Conservation (phyloP, 1,140 invertebrate genomes). For the Globodera rostochiensis region DNA sequence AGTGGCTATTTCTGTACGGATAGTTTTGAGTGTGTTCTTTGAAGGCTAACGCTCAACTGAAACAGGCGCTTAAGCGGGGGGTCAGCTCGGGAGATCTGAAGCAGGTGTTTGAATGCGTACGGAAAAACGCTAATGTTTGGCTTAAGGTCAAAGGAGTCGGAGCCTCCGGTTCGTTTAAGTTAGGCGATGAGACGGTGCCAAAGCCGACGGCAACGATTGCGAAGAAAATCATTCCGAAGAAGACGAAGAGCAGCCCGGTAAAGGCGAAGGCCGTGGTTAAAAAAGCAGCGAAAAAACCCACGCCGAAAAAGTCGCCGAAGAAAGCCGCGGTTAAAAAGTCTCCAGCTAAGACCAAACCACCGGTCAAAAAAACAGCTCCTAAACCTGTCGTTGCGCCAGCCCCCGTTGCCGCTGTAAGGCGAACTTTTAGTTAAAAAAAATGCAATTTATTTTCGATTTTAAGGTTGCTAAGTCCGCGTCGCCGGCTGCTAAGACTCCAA, state of each 20-base stretch:
- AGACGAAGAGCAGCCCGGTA: too few relatives aligned
- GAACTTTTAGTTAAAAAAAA: neutral
- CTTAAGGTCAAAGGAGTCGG: constrained; percentile 50
- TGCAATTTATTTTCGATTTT: neutral
- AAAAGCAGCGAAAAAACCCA: constrained; percentile 50
- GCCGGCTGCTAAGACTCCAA: neutral
- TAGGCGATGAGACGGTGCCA: constrained; percentile 41
- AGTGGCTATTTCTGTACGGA: neutral
- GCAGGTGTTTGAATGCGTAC: constrained; percentile 17
- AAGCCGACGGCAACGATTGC: constrained; percentile 32
- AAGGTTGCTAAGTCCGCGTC: constrained; percentile 13
- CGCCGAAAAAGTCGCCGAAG: constrained; percentile 40
- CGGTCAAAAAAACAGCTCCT: constrained; percentile 15
- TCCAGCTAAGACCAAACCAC: constrained; percentile 37
- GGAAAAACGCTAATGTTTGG: neutral
- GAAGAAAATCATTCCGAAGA: neutral
- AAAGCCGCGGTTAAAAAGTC: constrained; percentile 40
- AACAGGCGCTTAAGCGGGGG: constrained; percentile 36
- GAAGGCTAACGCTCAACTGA: constrained; percentile 41
- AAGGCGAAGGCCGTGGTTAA: too few relatives aligned
- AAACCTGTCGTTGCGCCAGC: neutral
- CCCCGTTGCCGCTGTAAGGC: neutral
- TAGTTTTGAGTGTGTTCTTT: neutral
- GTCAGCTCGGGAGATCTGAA: constrained; percentile 35
- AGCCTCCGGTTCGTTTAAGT: constrained; percentile 50